These are phyloP conservation scores for Dolichomitus sp. DNA, from an alignment of 2,888 invertebrate species.

Conservation along the genomic window DNA sequence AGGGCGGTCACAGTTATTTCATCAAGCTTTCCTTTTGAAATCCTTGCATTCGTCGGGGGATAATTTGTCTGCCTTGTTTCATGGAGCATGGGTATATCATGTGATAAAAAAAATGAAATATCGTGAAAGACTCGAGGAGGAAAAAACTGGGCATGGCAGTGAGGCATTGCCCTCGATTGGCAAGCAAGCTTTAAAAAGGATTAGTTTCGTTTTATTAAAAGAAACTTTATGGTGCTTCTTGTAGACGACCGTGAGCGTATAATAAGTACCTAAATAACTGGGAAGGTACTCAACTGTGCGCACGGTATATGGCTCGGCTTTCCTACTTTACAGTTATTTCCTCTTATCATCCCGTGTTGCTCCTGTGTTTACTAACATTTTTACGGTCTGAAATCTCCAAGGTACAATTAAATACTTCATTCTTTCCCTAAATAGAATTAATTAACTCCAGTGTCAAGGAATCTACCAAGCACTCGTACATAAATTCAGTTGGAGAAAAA, in stretches of 20 bases:
- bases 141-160: background rate
- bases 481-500: background rate
- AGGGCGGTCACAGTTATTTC: slow-evolving; percentile 1
- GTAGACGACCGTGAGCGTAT: slow-evolving; percentile 8
- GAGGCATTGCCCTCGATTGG: slow-evolving; percentile 1
- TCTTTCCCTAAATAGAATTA: background rate
- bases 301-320: background rate
- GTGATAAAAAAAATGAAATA: background rate
- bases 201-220: slow-evolving; percentile 60
- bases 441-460: background rate
- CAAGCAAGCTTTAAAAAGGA: slow-evolving; percentile 29
- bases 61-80: background rate
- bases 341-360: background rate
- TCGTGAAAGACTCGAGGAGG: background rate
- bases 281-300: background rate
- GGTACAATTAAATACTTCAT: background rate
- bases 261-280: slow-evolving; percentile 48
- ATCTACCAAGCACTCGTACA: background rate
- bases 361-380: background rate
- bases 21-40: slow-evolving; percentile 13
- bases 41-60: background rate
- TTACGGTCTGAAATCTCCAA: background rate
- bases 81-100: background rate
- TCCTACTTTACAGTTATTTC: background rate
- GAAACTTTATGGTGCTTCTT: slow-evolving; percentile 36